Evolutionary conservation across 2,113 vertebrate genomes (phyloP), one percentile per base, ranked within the genome.

Genomic region (Peromyscus leucopus): DNA sequence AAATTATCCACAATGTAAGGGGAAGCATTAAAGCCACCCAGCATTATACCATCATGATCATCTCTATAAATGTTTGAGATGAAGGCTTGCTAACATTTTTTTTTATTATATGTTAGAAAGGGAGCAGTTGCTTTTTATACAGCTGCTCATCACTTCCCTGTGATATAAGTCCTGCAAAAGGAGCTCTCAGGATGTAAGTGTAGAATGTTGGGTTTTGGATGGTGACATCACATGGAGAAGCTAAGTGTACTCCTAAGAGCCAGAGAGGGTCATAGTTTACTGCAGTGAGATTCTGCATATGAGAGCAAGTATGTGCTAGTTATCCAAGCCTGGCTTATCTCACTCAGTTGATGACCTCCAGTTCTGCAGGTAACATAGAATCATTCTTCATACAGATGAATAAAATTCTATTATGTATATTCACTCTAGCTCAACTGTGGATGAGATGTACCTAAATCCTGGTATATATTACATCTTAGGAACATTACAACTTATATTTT

Each of bases 1-100:
- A 89, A 93, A 93, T 83, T 78, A 59, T 4, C 57, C 36, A 72
- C 90, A 95, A 61, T 61, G 9, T 36, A 39, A 89, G 69, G n/a
- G 74, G 85, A 93, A 88, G 28, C 12, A 65, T 33, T 71, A 48
- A 83, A 65, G 36, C 75, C 16, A 24, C 75, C 12, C 8, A 26
- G 0, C 55, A 42, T 71, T 21, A 31, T 0, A 7, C 15, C 24
- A 63, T 3, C 31, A 4, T 65, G 31, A 89, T 33, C 67, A 89
- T 42, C 39, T 22, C 78, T 39, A 39, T 69, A 42, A 94, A 91
- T 1, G 51, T 84, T 92, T 95, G 88, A 24, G 22, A 26, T 2
- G 48, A 87, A 87, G 57, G n/a, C 36, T 87, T 42, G 15, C n/a
- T 61, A 67, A 36, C 26, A 51, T 39, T 83, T 55, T 83, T 55